Evolutionary conservation across 2,888 invertebrate genomes (phyloP), one percentile per base, ranked within the genome.

Genomic region (Isotomurus palustris): DNA sequence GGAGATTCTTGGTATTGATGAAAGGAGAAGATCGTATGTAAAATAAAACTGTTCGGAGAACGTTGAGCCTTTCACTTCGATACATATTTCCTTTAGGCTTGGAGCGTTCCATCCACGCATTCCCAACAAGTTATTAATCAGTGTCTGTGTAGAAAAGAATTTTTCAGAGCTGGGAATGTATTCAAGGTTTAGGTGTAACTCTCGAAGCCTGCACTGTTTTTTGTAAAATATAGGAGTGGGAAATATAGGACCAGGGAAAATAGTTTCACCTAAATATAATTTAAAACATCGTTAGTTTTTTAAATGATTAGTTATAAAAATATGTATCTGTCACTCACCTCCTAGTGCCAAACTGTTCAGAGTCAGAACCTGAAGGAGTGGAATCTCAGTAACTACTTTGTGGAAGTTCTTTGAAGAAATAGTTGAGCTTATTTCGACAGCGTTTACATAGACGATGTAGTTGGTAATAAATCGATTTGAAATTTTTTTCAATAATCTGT

Each of bases 11-110:
- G 58, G 61, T 29, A 61, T 61, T 1, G 28, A 22, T 2, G 40
- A 29, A 5, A 61, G 25, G 6, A 61, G 21, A 10, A 28, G 45
- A 21, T 41, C 47, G 8, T 58, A 35, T 0, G 49, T 50, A 47
- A 61, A 61, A 35, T 43, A 58, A 25, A 61, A 61, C 25, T 52
- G 53, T 48, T 61, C 58, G 3, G 2, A 17, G 5, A 55, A 47
- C 4, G 54, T 35, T 12, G 54, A 51, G 27, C 45, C 25, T 41
- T 61, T 53, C 2, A 55, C 52, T 2, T 29, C 22, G 3, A 55
- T 14, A n/a, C 27, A 27, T 21, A 58, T 55, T 1, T 24, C 21
- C 1, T 6, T 14, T 6, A 61, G 55, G 5, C 29, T 45, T 10
- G 54, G 21, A n/a, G 49, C 36, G 2, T 40, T 45, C 47, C 57